Base-by-base conservation (phyloP, 2,888 invertebrate genomes). In the Pterostichus niger region DNA sequence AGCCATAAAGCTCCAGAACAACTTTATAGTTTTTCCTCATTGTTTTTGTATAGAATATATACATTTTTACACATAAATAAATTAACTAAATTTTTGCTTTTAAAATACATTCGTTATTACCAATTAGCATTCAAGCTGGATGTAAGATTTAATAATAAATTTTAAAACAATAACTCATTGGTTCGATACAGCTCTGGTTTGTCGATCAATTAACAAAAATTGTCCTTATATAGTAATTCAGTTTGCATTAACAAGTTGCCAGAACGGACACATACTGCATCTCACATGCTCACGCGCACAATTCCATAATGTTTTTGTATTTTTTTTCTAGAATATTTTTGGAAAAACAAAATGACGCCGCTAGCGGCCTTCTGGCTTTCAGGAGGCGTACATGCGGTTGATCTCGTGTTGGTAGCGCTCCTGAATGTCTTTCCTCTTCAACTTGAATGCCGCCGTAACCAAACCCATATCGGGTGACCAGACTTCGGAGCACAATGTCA, bases 391-490 rank as follows among this genome's bases (percentile, higher is more conserved):
- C 96, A 99, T 97, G 86, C 96, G 93, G 89, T 96, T 96, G 88
- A 99, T 97, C 91, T 97, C 97, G 86, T 95, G 94, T 90, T 97
- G 95, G 92, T 98, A 99, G 87, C 95, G 93, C 86, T 97, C 96
- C 91, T 98, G 97, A 87, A 99, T 98, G 90, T 97, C 97, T 93
- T 97, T 98, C 88, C 99, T 93, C 91, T 98, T 99, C 89, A 99
- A 92, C 91, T 99, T 99, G 91, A 99, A 97, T 80, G 99, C 99
- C 85, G 99, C 99, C 44, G 99, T 99, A 9, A 99, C 98, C 71
- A 99, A 93, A 82, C 98, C 99, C 93, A 96, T 96, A 89, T 99
- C 99, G 0, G 99, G 99, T 0, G 98, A 97, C 99, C 99, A 99
- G 84, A 96, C 95, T 88, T 99, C 99, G 77, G 95, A 93, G 89